Evolutionary conservation across 2,888 invertebrate genomes (phyloP), one percentile per base, ranked within the genome.

Genomic region (Cryptus viduatorius): DNA sequence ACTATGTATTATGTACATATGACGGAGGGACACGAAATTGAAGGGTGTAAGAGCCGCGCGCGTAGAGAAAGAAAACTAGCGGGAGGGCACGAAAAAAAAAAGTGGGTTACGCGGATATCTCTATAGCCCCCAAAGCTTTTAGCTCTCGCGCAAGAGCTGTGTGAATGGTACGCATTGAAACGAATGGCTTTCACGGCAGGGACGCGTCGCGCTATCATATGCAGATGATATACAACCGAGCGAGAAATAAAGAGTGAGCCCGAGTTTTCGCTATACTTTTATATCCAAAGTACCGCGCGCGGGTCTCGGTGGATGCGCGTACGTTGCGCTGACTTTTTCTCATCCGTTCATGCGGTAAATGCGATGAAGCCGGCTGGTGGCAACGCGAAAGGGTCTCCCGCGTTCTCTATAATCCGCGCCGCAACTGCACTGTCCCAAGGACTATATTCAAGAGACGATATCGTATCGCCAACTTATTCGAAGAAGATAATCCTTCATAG

Each of bases 181-280:
- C 90, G 91, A 90, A 92, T 91, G 90, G 89, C 90, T 91, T 92
- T 90, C 88, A 89, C 86, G 87, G 87, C 85, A 73, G 82, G 76
- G 71, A 80, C 73, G 68, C 82, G 77, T 77, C 86, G 86, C 90
- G 89, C 91, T 90, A 92, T 92, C 92, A 92, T 90, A 88, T 89
- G 89, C 91, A 91, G 91, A 91, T 91, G 92, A 92, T 91, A 87
- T 90, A 91, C 89, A 90, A 88, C 89, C 88, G 16, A 46, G 76
- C 67, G 79, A 76, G 82, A 85, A 85, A 81, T 82, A 79, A 82
- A 85, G 76, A 76, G 53, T 79, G 64, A 68, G 78, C 56, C 37
- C 68, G 86, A 90, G 79, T 88, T 88, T 89, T 87, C 80, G 29
- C 56, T 75, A 71, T 79, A 82, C 79, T 76, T 77, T 75, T 61